Evolutionary conservation across 1,140 invertebrate genomes (phyloP).

Genomic region (Heterodera schachtii): DNA sequence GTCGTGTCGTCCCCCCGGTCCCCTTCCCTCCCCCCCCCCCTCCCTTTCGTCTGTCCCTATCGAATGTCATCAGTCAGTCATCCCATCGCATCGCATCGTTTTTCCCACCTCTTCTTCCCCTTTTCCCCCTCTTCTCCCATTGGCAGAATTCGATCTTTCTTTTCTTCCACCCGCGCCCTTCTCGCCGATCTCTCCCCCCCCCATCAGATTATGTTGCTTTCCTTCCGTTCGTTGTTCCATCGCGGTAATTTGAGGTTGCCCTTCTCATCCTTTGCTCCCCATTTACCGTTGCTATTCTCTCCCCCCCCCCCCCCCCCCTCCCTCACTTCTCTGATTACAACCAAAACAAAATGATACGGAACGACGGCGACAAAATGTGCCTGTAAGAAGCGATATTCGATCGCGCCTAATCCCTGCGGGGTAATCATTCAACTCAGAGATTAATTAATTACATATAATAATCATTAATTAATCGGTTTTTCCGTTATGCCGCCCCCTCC

Average conservation of each 20-base stretch:
- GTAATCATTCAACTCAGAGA: too few relatives aligned
- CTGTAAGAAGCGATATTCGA: not conserved
- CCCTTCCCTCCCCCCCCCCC: not conserved
- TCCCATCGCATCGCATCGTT: not conserved
- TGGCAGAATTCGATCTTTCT: not conserved
- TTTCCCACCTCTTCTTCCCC: not conserved
- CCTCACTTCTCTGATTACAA: not conserved
- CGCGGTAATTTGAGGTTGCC: conserved; percentile 16
- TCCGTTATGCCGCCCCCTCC: too few relatives aligned
- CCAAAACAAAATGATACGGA: not conserved
- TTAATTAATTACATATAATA: not conserved
- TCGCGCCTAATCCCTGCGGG: not conserved
- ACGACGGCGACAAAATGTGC: not conserved
- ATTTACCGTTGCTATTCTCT: not conserved
- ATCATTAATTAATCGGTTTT: not conserved
- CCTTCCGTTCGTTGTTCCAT: not conserved
- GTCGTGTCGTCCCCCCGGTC: too few relatives aligned
- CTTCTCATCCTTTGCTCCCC: not conserved
- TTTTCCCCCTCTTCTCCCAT: not conserved
- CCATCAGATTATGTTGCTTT: conserved; percentile 3
- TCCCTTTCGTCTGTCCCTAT: not conserved
- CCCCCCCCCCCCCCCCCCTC: not conserved
- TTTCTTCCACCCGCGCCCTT: too few relatives aligned
- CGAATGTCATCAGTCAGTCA: not conserved
- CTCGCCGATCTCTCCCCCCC: not conserved